A percentile compares a stretch with the other conserved stretches of the same genome.
Conservation (phyloP, 2,797 vertebrate species). For the Clarias laeviceps region DNA sequence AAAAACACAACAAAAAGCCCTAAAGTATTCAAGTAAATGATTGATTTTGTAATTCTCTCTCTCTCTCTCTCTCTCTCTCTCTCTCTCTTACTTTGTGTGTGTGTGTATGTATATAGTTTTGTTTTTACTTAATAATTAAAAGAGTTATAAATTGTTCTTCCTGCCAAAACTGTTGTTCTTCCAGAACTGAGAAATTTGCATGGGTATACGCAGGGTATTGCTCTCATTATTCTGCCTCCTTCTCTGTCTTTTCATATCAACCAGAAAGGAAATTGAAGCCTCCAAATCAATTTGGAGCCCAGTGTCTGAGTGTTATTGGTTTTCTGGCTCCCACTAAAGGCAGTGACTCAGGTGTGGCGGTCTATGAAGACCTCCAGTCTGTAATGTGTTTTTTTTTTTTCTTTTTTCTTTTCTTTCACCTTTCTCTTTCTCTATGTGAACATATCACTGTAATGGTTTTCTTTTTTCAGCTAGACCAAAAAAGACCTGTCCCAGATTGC, state of each 20-base stretch:
- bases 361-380: conserved; percentile 10
- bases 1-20: background rate
- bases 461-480: conserved; percentile 15
- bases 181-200: conserved; percentile 1
- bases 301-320: conserved; percentile 32
- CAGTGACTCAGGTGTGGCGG: conserved; percentile 22
- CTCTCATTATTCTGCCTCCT: conserved; percentile 22
- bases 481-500: conserved; percentile 50
- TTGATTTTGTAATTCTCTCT: background rate
- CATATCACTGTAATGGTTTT: conserved; percentile 34
- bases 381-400: background rate
- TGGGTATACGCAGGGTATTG: background rate
- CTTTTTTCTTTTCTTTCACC: background rate
- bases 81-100: no score
- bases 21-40: background rate
- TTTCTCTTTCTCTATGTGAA: background rate
- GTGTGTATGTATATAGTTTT: no score
- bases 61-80: no score
- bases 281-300: conserved; percentile 11
- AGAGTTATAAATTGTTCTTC: background rate
- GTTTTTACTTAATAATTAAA: background rate
- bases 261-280: conserved; percentile 43
- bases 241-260: conserved; percentile 29
- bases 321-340: conserved; percentile 17
- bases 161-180: background rate